Conservation (phyloP, 2,888 invertebrate genomes). For the Drosophila demipolita region DNA sequence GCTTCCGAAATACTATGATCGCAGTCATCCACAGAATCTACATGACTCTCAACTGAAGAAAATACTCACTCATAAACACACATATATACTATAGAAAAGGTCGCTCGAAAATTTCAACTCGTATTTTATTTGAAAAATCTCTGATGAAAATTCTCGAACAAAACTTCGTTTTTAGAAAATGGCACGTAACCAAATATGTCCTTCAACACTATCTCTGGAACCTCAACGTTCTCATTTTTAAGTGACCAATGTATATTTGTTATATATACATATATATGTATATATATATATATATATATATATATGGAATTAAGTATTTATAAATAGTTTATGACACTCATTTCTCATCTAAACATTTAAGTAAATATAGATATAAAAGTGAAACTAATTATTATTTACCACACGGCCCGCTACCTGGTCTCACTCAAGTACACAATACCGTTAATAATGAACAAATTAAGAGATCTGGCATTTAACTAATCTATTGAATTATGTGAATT, state of each 20-base stretch:
- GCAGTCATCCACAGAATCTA: slow-evolving; percentile 33
- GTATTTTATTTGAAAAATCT: neutral
- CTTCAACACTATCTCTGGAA: neutral
- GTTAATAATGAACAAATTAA: slow-evolving; percentile 16
- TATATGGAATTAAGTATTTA: slow-evolving; percentile 42
- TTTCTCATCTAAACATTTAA: slow-evolving; percentile 36
- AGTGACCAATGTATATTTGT: neutral
- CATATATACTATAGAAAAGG: neutral
- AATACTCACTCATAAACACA: slow-evolving; percentile 9
- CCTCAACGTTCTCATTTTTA: neutral
- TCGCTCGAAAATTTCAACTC: neutral
- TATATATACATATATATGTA: neutral
- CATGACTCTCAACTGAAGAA: slow-evolving; percentile 12
- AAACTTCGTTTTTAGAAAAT: no score
- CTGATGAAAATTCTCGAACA: neutral
- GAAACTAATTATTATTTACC: slow-evolving; percentile 58
- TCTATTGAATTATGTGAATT: slow-evolving; percentile 22
- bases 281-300: slow-evolving; percentile 12
- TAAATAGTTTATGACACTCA: slow-evolving; percentile 20
- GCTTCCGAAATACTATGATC: slow-evolving; percentile 4
- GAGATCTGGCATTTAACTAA: slow-evolving; percentile 27
- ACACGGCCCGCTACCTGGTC: slow-evolving; percentile 1
- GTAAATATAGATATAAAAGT: slow-evolving; percentile 29
- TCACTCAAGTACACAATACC: slow-evolving; percentile 15
- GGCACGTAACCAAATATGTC: neutral